Evolutionary conservation across 2,113 vertebrate species (phyloP).

Genomic region (Sander vitreus): DNA sequence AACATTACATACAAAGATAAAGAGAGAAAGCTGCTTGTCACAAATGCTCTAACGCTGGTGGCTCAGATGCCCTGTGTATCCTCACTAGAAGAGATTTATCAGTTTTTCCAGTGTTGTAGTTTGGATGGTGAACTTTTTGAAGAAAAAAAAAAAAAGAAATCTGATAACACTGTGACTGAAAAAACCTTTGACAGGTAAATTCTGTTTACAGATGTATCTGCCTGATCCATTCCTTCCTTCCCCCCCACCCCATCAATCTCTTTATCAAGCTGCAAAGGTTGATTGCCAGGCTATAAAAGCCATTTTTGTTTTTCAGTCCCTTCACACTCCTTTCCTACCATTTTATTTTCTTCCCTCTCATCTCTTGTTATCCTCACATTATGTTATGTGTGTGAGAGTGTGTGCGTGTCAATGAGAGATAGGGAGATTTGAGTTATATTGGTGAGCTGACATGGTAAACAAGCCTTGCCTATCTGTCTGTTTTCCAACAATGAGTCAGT

Average conservation of each 20-base stretch:
- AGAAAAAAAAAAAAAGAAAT: not conserved
- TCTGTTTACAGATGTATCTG: constrained; percentile 40
- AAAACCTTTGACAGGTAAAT: constrained; percentile 41
- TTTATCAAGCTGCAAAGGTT: constrained; percentile 37
- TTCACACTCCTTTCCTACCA: constrained; percentile 15
- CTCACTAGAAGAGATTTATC: not conserved
- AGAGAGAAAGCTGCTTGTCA: constrained; percentile 2
- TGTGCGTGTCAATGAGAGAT: constrained; percentile 35
- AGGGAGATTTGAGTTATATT: constrained; percentile 67
- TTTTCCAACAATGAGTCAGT: constrained; percentile 80
- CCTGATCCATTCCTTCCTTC: constrained; percentile 1
- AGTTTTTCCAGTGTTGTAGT: not conserved
- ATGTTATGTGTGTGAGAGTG: constrained; percentile 18
- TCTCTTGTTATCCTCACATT: constrained; percentile 50
- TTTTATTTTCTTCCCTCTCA: constrained; percentile 46
- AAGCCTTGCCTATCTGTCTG: constrained; percentile 74
- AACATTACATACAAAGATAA: not conserved
- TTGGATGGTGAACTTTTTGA: constrained; percentile 8
- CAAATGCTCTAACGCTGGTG: not conserved
- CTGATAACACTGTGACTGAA: constrained; percentile 24
- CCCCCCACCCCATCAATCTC: constrained; percentile 6
- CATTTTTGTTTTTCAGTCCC: constrained; percentile 37
- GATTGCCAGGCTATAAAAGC: constrained; percentile 38
- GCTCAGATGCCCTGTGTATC: not conserved
- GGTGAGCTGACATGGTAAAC: constrained; percentile 76